A percentile compares a stretch with the other conserved stretches of the same genome.
Evolutionary conservation across 2,113 vertebrate species (phyloP).

Genomic region (Chloropsis cyanopogon): DNA sequence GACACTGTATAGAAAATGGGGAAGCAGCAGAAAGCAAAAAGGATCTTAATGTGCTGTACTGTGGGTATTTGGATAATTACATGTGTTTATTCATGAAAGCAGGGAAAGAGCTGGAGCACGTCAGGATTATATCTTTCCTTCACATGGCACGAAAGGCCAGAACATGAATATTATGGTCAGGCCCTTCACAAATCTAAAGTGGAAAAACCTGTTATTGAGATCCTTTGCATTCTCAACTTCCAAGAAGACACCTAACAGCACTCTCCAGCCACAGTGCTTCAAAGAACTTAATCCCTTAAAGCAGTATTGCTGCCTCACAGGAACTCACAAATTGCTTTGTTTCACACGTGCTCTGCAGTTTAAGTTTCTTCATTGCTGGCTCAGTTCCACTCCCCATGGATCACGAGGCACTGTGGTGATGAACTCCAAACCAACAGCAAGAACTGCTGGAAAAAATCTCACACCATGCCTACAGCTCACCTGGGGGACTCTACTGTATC

Average conservation of each 20-base stretch:
- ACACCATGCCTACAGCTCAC: background rate
- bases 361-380: background rate
- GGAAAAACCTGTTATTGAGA: constrained; percentile 6
- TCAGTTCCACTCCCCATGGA: background rate
- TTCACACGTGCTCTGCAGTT: background rate
- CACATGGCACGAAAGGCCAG: background rate
- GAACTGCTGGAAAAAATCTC: background rate
- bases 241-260: background rate
- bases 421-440: background rate
- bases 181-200: background rate
- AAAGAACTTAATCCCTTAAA: background rate
- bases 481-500: no score
- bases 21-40: background rate
- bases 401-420: background rate
- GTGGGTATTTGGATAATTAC: background rate
- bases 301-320: background rate
- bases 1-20: background rate
- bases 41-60: background rate
- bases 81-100: background rate
- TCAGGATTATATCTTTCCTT: background rate
- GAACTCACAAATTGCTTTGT: background rate
- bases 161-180: background rate
- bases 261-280: background rate
- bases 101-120: background rate
- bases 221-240: background rate